Evolutionary conservation across 2,113 vertebrate species (phyloP).

Genomic region (Scortum barcoo): DNA sequence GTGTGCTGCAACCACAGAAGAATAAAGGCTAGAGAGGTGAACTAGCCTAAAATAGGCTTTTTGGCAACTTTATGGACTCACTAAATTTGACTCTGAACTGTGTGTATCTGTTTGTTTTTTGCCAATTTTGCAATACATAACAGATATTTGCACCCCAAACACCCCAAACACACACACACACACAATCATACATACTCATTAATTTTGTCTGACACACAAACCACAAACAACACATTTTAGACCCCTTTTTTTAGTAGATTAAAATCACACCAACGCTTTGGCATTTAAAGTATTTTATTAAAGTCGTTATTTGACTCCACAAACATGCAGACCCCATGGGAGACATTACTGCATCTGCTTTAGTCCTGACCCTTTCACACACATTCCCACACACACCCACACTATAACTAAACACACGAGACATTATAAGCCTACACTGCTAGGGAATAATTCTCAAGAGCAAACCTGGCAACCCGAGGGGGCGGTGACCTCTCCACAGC

Average conservation of each 20-base stretch:
- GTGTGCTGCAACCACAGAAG: neutral
- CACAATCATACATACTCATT: neutral
- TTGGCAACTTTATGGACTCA: neutral
- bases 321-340: neutral
- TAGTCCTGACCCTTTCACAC: neutral
- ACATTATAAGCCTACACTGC: constrained; percentile 2
- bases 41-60: neutral
- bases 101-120: neutral
- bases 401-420: neutral
- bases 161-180: neutral
- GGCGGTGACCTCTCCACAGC: neutral
- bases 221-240: neutral
- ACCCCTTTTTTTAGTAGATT: neutral
- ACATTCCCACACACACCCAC: neutral
- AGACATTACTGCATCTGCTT: neutral
- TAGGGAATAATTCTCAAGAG: constrained; percentile 19
- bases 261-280: neutral
- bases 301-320: neutral
- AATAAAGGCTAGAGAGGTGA: neutral
- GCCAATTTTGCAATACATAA: neutral
- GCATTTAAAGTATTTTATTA: neutral
- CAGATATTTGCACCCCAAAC: neutral
- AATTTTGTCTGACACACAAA: neutral
- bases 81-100: neutral
- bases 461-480: neutral